A percentile compares a stretch with the other conserved stretches of the same genome.
These are phyloP conservation scores for Brachyhypopomus gauderio DNA, from an alignment of 2,113 vertebrate genomes.

Conservation along the genomic window DNA sequence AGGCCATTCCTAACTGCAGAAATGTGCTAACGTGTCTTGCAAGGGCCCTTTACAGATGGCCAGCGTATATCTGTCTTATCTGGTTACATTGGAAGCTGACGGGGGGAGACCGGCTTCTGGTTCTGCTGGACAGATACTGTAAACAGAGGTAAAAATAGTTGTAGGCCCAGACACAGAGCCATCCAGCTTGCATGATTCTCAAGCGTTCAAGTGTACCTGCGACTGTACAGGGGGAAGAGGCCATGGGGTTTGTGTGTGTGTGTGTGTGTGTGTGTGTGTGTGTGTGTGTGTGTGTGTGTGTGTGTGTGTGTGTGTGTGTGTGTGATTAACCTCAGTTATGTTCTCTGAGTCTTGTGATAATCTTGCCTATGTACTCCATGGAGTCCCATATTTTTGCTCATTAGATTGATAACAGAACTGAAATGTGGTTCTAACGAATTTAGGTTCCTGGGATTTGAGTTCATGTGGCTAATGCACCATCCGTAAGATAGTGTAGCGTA, in stretches of 20 bases:
- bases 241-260: constrained; percentile 31
- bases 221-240: constrained; percentile 53
- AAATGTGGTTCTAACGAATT: not conserved
- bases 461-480: not conserved
- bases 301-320: too few species aligned
- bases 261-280: too few species aligned
- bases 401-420: not conserved
- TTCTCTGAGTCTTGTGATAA: not conserved
- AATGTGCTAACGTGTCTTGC: constrained; percentile 9
- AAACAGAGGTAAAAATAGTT: constrained; percentile 76
- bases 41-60: constrained; percentile 37
- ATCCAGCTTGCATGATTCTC: constrained; percentile 47
- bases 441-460: not conserved
- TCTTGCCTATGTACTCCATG: too few species aligned
- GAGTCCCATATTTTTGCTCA: too few species aligned
- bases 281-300: too few species aligned
- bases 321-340: not conserved
- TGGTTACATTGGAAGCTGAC: constrained; percentile 62
- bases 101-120: constrained; percentile 51
- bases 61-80: constrained; percentile 57
- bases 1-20: constrained; percentile 40
- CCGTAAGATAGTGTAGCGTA: not conserved
- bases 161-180: constrained; percentile 47
- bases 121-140: constrained; percentile 69
- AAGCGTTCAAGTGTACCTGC: constrained; percentile 30